phyloP scores from a whole-genome alignment of 2,888 invertebrate species.

The Phortica okadai region DNA sequence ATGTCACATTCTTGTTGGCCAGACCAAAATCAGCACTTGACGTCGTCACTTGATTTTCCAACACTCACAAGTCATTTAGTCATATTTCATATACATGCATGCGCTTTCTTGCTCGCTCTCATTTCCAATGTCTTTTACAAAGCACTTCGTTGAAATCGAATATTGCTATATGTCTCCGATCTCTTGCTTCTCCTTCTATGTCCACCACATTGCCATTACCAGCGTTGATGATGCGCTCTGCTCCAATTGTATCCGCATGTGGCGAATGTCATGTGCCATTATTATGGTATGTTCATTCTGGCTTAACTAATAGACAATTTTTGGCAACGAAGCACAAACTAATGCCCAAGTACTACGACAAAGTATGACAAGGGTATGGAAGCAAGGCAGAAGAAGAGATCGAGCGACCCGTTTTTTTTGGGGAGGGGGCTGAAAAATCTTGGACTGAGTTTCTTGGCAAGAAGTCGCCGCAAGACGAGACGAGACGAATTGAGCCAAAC shows the following conservation, averaged over 20 bases:
- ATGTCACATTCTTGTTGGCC: too few relatives aligned
- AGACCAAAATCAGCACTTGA: too few relatives aligned
- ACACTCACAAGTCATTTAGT: too few relatives aligned
- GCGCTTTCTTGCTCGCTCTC: too few relatives aligned
- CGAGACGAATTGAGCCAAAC: neutral
- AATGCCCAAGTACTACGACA: constrained; percentile 39
- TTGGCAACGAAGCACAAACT: constrained; percentile 59
- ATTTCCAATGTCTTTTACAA: too few relatives aligned
- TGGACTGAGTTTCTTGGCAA: constrained; percentile 28
- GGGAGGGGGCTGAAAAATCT: neutral
- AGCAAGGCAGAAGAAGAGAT: constrained; percentile 26
- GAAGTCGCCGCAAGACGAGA: neutral
- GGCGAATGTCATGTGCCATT: constrained; percentile 70
- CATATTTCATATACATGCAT: too few relatives aligned
- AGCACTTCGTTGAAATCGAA: too few relatives aligned
- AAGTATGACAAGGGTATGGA: neutral
- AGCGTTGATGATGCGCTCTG: constrained; percentile 13
- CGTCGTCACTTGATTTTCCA: too few relatives aligned
- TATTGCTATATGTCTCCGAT: too few relatives aligned
- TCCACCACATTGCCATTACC: constrained; percentile 9
- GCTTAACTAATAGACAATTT: constrained; percentile 71
- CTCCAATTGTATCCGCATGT: constrained; percentile 60
- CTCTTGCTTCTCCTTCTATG: constrained; percentile 15
- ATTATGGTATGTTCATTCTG: constrained; percentile 64
- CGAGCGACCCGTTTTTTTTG: neutral